Base-by-base conservation (phyloP, 1,140 invertebrate genomes). In the Paracyclopina nana region DNA sequence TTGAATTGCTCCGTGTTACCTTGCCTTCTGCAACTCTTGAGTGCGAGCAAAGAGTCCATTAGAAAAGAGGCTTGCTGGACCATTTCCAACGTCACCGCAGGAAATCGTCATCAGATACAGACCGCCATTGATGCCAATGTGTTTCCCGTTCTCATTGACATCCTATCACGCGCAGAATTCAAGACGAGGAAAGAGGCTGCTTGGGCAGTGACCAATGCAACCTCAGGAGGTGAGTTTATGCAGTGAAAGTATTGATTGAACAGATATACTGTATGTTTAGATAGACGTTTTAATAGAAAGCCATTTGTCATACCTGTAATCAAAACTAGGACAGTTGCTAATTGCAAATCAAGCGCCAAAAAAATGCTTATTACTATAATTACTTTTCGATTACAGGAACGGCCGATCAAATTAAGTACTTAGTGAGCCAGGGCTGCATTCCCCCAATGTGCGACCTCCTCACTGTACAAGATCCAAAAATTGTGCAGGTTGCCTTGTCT, bases 1-100 rank as follows among this genome's bases (percentile, higher is more conserved):
- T 67, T 94, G 3, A 88, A 92, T 68, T 91, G 85, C 64, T 78
- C 76, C 52, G 90, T 85, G 27, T 68, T 97, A 53, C 79, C 80
- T 0, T 87, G 79, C 63, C 69, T 97, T 38, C 70, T 80, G 49
- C 76, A 82, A 61, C 68, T 96, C 25, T 70, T 97, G 40, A 72
- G 71, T 40, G 79, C 78, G 6, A 60, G 70, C 29, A 82, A 82
- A 58, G 91, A 96, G 66, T 75, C 78, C 22, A 78, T 95, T 41
- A 73, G 82, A 46, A 97, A 97, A 70, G 92, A 97, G 67, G 86
- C 90, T 5, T 95, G 88, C 62, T 97, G 92, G 91, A 94, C 91
- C 38, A 80, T 97, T 55, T 95, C 88, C 30, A 97, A 97, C 67
- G 94, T 97, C 46, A 94, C 91, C 2, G 91, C 91, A 48, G 91